Conservation (phyloP, 1,140 invertebrate species). For the Tetramorium parvispinum region DNA sequence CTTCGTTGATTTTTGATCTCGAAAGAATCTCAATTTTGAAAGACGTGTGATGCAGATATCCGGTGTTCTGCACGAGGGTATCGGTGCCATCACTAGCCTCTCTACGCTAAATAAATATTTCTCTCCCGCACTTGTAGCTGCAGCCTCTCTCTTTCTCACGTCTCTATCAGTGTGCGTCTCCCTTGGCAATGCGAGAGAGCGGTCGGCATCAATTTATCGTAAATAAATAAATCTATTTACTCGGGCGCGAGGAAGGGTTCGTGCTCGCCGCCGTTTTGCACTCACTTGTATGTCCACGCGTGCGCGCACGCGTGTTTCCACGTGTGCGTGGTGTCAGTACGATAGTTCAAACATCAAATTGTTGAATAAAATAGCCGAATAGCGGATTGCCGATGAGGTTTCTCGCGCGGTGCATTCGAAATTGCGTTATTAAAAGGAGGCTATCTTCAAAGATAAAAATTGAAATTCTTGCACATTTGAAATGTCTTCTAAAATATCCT, state of each 20-base stretch:
- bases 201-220: conserved; percentile 82
- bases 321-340: conserved; percentile 68
- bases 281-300: conserved; percentile 16
- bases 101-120: conserved; percentile 55
- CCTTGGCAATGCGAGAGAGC: conserved; percentile 49
- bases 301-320: not conserved
- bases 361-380: conserved; percentile 82
- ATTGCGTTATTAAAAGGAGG: not conserved
- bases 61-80: conserved; percentile 10
- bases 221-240: conserved; percentile 85
- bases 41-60: conserved; percentile 6
- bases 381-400: conserved; percentile 65
- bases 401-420: conserved; percentile 14
- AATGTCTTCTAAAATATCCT: not conserved
- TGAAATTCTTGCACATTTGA: not conserved
- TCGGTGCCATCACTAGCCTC: conserved; percentile 54
- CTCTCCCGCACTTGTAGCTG: conserved; percentile 25
- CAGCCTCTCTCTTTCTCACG: not conserved
- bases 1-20: not conserved
- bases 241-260: conserved; percentile 69
- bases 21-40: not conserved
- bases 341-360: conserved; percentile 81
- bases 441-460: conserved; percentile 22
- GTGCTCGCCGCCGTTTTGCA: conserved; percentile 62
- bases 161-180: conserved; percentile 30